Percentiles rank a stretch among this genome's conserved stretches.
Conservation (phyloP, 2,797 vertebrate species). For the Thunnus albacares region DNA sequence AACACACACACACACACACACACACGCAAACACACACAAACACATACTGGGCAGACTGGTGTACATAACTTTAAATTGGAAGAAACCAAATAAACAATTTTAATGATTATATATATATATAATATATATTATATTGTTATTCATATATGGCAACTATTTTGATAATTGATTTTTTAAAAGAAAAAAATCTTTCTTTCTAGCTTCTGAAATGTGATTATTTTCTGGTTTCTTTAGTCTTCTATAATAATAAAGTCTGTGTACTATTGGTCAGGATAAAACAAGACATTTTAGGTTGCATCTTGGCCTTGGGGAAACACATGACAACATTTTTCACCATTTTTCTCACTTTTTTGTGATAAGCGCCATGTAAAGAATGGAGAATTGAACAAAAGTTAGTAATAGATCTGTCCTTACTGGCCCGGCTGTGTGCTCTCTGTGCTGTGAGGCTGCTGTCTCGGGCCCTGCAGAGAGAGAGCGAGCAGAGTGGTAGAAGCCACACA, state of each 20-base stretch:
- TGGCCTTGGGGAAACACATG: too few species aligned
- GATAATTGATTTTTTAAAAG: too few species aligned
- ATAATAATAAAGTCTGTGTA: too few species aligned
- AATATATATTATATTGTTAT: too few species aligned
- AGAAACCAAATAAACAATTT: constrained; percentile 35
- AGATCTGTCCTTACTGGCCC: constrained; percentile 40
- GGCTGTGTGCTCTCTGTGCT: constrained; percentile 51
- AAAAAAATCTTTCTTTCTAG: too few species aligned
- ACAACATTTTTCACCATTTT: not conserved
- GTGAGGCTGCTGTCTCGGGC: constrained; percentile 62
- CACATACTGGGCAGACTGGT: constrained; percentile 43
- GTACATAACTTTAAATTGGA: constrained; percentile 58
- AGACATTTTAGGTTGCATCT: not conserved
- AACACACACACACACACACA: not conserved
- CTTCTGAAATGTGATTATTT: too few species aligned
- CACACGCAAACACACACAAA: constrained; percentile 8
- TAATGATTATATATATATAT: too few species aligned
- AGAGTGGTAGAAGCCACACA: constrained; percentile 81
- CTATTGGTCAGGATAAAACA: not conserved
- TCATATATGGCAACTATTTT: too few species aligned
- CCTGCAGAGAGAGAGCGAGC: constrained; percentile 59
- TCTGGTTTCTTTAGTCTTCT: too few species aligned
- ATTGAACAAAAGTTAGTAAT: constrained; percentile 75
- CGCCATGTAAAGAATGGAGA: constrained; percentile 69
- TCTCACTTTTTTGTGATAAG: constrained; percentile 6